Percentiles rank a stretch among this genome's conserved stretches.
Conservation (phyloP, 2,888 invertebrate genomes). For the Plagodis pulveraria region DNA sequence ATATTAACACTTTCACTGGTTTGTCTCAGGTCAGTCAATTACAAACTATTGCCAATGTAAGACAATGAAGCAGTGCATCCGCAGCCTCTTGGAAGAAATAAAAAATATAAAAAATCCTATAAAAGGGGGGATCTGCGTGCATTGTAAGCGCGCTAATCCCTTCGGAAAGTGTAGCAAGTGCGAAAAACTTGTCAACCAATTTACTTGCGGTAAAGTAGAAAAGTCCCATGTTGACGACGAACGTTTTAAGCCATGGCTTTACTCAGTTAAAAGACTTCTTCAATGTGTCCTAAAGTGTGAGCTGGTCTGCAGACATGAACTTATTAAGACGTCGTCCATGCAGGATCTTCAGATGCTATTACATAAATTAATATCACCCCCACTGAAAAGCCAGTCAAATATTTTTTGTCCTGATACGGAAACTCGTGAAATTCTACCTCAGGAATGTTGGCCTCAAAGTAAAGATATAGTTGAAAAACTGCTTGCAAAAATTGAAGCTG, state of each 20-base stretch:
- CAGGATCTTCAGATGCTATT: conserved; percentile 45
- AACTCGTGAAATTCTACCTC: conserved; percentile 19
- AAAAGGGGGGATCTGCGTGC: conserved; percentile 47
- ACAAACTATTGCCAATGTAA: conserved; percentile 52
- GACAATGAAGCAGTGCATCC: conserved; percentile 45
- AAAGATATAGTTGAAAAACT: conserved; percentile 44
- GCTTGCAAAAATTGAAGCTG: conserved; percentile 37
- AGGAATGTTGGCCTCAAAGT: conserved; percentile 38
- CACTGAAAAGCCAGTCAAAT: conserved; percentile 33
- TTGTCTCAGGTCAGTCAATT: conserved; percentile 44
- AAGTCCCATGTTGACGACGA: conserved; percentile 36
- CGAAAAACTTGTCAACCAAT: conserved; percentile 46
- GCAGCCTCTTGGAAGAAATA: conserved; percentile 51
- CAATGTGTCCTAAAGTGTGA: conserved; percentile 41
- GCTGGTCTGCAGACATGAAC: conserved; percentile 39
- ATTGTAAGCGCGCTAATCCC: conserved; percentile 47
- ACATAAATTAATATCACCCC: conserved; percentile 39
- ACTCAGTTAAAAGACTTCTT: conserved; percentile 47
- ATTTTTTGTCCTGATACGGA: conserved; percentile 31
- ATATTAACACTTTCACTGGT: too few relatives aligned
- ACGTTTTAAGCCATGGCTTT: conserved; percentile 44
- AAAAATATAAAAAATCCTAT: conserved; percentile 47
- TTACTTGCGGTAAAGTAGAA: conserved; percentile 37
- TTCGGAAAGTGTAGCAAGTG: conserved; percentile 54
- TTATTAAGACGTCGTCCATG: conserved; percentile 28